Evolutionary conservation across 2,797 vertebrate species (phyloP).

Genomic region (Melopsittacus undulatus): DNA sequence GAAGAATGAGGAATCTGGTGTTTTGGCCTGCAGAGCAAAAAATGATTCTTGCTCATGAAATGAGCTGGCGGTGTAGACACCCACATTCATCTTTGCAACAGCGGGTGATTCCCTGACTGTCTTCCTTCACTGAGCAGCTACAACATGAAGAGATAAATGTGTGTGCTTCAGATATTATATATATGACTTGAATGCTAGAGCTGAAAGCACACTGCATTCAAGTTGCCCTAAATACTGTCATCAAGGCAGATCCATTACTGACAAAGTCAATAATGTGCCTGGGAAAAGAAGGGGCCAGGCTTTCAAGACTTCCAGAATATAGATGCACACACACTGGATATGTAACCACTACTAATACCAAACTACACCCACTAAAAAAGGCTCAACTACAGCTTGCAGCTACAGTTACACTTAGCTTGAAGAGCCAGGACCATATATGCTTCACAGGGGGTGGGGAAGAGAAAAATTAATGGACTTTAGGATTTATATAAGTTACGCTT

Average conservation of each 20-base stretch:
- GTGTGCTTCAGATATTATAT: background rate
- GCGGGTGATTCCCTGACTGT: slow-evolving; percentile 3
- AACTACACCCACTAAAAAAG: background rate
- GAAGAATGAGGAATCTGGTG: background rate
- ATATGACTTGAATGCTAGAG: background rate
- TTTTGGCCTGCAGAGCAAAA: background rate
- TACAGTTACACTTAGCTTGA: background rate
- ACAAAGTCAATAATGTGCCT: background rate
- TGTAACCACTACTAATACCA: background rate
- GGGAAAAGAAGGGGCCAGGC: background rate
- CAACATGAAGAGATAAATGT: background rate
- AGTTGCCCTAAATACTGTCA: background rate
- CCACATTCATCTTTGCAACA: background rate
- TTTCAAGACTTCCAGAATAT: background rate
- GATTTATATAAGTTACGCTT: background rate
- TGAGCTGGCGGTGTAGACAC: background rate
- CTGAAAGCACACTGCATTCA: background rate
- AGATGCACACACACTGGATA: background rate
- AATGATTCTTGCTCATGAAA: slow-evolving; percentile 9
- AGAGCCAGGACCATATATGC: background rate
- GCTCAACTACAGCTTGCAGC: background rate
- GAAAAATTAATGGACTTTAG: background rate
- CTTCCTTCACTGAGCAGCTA: background rate
- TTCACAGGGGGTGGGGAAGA: background rate
- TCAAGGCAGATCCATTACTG: background rate